These are phyloP conservation scores for Pocillopora damicornis DNA, from an alignment of 64 coral and sea anemone genomes.

Conservation along the genomic window DNA sequence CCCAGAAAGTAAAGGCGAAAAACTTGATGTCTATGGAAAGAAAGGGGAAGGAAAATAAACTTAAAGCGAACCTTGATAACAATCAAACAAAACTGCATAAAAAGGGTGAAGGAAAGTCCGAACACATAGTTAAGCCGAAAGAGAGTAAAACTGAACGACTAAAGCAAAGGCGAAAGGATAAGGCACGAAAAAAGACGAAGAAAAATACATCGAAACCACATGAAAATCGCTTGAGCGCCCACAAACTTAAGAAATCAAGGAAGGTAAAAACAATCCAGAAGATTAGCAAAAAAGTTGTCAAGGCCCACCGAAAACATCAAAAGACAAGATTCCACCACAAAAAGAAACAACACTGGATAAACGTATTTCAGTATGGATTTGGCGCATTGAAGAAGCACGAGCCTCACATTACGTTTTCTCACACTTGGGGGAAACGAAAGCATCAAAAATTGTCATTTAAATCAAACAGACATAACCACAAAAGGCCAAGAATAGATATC, in stretches of 20 bases:
- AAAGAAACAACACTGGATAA: constrained; percentile 11
- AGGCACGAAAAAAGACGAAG: background rate
- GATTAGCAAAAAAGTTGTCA: background rate
- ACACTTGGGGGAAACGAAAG: background rate
- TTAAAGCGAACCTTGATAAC: background rate
- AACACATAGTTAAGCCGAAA: background rate
- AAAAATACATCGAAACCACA: background rate
- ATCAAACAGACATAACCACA: background rate
- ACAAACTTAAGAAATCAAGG: background rate
- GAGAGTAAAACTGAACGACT: background rate
- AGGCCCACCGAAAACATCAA: background rate
- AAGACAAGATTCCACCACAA: background rate
- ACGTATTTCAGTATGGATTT: background rate
- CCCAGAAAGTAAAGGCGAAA: background rate
- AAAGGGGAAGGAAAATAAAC: constrained; percentile 1
- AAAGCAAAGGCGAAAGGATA: background rate
- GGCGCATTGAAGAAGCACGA: background rate
- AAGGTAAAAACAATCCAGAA: background rate
- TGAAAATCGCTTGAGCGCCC: background rate
- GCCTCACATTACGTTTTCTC: constrained; percentile 9
- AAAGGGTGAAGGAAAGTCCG: background rate
- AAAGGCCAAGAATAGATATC: background rate
- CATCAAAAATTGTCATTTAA: constrained; percentile 16
- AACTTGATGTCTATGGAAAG: background rate
- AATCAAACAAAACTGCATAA: background rate